Conservation (phyloP, 2,797 vertebrate species). For the Semaprochilodus insignis region DNA sequence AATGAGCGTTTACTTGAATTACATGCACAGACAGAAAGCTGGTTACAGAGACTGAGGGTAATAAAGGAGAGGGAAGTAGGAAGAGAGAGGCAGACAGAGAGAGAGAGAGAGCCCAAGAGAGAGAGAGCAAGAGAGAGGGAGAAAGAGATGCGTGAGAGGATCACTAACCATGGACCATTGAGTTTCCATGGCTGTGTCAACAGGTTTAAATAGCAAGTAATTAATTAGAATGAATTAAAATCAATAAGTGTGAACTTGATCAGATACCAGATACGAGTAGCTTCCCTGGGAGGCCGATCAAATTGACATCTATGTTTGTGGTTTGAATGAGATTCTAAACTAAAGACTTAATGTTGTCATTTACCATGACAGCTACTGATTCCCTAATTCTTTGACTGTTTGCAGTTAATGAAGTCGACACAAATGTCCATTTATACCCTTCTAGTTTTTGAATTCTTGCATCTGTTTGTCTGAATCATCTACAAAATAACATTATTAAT, state of each 20-base stretch:
- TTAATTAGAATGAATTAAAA: constrained; percentile 41
- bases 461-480: too few species aligned
- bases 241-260: constrained; percentile 36
- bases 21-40: constrained; percentile 28
- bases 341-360: neutral
- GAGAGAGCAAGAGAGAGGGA: neutral
- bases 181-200: constrained; percentile 26
- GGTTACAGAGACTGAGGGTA: constrained; percentile 33
- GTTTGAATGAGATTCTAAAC: neutral
- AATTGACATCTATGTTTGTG: neutral
- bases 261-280: constrained; percentile 37
- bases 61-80: constrained; percentile 20
- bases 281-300: constrained; percentile 19
- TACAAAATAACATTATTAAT: too few species aligned
- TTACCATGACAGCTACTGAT: neutral
- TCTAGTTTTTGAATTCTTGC: too few species aligned
- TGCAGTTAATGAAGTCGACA: neutral
- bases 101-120: neutral
- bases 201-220: constrained; percentile 39
- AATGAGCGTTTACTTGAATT: constrained; percentile 43
- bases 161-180: constrained; percentile 48
- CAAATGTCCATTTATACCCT: too few species aligned
- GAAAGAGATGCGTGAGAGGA: constrained; percentile 1
- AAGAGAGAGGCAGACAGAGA: constrained; percentile 2
- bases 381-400: neutral